Evolutionary conservation across 2,888 invertebrate genomes (phyloP).

Genomic region (Emmelina monodactyla): DNA sequence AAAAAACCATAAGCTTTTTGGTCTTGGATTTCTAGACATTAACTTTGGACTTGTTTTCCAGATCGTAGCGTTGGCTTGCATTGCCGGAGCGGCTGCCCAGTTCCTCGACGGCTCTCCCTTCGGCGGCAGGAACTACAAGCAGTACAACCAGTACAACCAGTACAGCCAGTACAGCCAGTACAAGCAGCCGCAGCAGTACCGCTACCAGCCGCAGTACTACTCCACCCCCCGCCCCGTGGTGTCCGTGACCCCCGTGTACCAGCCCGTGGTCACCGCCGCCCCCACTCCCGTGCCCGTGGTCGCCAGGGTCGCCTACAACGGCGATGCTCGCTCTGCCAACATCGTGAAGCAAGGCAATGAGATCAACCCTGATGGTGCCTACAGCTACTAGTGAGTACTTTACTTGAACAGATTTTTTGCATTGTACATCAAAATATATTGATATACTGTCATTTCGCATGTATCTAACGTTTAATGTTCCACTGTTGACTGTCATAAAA

Average conservation of each 20-base stretch:
- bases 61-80: background rate
- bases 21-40: too few species aligned
- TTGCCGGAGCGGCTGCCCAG: background rate
- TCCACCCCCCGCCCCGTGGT: background rate
- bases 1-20: too few species aligned
- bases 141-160: background rate
- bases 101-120: background rate
- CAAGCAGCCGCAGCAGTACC: background rate
- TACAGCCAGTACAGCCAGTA: background rate
- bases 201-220: background rate
- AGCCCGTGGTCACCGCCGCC: background rate
- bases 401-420: background rate
- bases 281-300: background rate
- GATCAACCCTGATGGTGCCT: constrained; percentile 50
- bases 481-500: too few species aligned
- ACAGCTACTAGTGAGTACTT: constrained; percentile 50
- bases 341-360: constrained; percentile 41
- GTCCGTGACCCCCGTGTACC: background rate
- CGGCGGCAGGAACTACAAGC: background rate
- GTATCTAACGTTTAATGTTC: too few species aligned
- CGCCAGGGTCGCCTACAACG: constrained; percentile 12
- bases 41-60: background rate
- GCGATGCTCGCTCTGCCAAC: constrained; percentile 24
- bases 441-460: too few species aligned
- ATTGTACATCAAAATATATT: too few species aligned